These are phyloP conservation scores for Ormyrus labotus DNA, from an alignment of 2,888 invertebrate genomes.

Conservation along the genomic window DNA sequence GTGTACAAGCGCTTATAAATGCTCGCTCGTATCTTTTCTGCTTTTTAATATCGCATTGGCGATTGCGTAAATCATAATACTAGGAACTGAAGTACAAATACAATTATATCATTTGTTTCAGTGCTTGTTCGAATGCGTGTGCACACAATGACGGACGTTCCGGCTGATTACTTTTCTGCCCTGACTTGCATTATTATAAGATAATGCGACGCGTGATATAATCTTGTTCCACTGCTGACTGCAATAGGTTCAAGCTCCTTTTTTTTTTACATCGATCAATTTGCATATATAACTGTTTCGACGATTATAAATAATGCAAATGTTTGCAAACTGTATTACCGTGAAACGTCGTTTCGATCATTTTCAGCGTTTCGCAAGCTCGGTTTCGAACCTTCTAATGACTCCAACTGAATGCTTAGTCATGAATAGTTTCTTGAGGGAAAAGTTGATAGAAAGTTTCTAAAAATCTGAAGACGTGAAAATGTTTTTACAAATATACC, in stretches of 20 bases:
- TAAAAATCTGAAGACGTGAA: too few species aligned
- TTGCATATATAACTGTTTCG: background rate
- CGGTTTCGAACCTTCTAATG: too few species aligned
- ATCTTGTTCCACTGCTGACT: background rate
- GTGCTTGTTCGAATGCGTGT: background rate
- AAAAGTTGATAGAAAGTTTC: too few species aligned
- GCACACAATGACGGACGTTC: background rate
- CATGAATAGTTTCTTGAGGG: too few species aligned
- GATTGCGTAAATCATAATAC: conserved; percentile 43
- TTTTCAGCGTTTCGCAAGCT: too few species aligned
- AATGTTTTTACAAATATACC: too few species aligned
- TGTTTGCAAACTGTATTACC: background rate
- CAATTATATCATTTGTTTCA: conserved; percentile 22
- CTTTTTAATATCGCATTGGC: conserved; percentile 14
- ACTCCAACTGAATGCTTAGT: too few species aligned
- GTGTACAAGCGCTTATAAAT: background rate
- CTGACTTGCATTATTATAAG: conserved; percentile 24
- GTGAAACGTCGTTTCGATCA: background rate
- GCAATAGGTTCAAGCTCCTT: background rate
- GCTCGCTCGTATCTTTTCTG: background rate
- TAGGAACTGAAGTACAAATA: conserved; percentile 8
- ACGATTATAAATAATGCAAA: too few species aligned
- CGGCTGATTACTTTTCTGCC: conserved; percentile 30
- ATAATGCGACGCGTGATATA: conserved; percentile 6
- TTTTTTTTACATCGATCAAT: background rate